Evolutionary conservation across 2,797 vertebrate genomes (phyloP).

Genomic region (Phrynocephalus guinanensis): DNA sequence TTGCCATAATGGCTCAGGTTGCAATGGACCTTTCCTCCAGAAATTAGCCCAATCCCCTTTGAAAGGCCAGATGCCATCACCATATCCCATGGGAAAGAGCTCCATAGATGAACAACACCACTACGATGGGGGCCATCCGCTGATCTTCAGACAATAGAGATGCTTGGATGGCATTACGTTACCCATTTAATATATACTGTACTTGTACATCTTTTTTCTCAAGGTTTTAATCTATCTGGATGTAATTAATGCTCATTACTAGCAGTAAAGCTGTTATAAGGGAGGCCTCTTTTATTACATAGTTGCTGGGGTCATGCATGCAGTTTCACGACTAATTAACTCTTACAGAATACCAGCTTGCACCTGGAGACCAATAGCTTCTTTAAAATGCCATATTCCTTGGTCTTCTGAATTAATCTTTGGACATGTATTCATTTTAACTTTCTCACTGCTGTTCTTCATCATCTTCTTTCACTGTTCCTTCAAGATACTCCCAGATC

Average conservation of each 20-base stretch:
- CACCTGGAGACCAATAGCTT: slow-evolving; percentile 26
- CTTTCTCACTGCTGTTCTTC: slow-evolving; percentile 60
- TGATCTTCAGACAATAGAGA: not conserved
- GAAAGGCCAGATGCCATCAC: no score
- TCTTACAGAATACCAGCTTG: slow-evolving; percentile 10
- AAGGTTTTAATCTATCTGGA: not conserved
- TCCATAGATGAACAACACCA: not conserved
- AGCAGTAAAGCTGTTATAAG: not conserved
- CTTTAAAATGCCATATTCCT: slow-evolving; percentile 72
- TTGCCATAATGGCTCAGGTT: no score
- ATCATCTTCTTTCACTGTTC: slow-evolving; percentile 60
- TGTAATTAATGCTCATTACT: slow-evolving; percentile 13
- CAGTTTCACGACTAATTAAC: slow-evolving; percentile 17
- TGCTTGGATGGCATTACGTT: not conserved
- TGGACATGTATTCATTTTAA: slow-evolving; percentile 77
- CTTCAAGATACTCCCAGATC: slow-evolving; percentile 61
- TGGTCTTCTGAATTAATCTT: slow-evolving; percentile 69
- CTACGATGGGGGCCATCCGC: no score
- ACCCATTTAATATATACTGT: slow-evolving; percentile 3
- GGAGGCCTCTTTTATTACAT: not conserved
- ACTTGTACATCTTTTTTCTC: not conserved
- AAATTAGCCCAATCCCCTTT: no score
- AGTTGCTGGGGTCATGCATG: not conserved
- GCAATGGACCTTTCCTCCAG: no score
- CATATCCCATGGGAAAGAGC: no score